phyloP scores from a whole-genome alignment of 2,888 invertebrate species.

The Onchidella celtica region DNA sequence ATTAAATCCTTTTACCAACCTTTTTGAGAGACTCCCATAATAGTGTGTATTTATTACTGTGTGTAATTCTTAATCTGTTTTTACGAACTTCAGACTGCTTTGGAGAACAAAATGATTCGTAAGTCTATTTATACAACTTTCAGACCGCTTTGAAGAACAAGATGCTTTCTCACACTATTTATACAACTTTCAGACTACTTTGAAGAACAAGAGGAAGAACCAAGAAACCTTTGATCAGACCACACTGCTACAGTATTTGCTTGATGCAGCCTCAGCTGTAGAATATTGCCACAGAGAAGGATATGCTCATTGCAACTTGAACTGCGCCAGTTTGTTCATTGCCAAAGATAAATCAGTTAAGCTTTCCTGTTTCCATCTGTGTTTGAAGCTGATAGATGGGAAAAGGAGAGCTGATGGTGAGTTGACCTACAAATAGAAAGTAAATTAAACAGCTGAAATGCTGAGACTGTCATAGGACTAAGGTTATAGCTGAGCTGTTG shows the following conservation, averaged over 20 bases:
- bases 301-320: slow-evolving; percentile 52
- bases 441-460: background rate
- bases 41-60: too few species aligned
- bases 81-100: too few species aligned
- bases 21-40: too few species aligned
- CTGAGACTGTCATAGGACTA: too few species aligned
- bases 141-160: too few species aligned
- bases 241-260: background rate
- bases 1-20: too few species aligned
- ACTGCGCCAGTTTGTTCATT: slow-evolving; percentile 43
- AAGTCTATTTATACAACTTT: too few species aligned
- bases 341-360: slow-evolving; percentile 31
- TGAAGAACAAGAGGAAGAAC: slow-evolving; percentile 39
- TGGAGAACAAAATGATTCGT: too few species aligned
- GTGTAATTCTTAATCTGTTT: too few species aligned
- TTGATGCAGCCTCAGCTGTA: slow-evolving; percentile 40
- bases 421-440: background rate
- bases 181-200: slow-evolving; percentile 9
- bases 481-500: too few species aligned
- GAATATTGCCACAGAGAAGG: slow-evolving; percentile 44
- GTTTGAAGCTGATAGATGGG: slow-evolving; percentile 24
- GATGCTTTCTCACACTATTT: too few species aligned
- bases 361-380: slow-evolving; percentile 48
- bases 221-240: background rate
- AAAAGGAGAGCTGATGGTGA: slow-evolving; percentile 28